Evolutionary conservation across 2,113 vertebrate genomes (phyloP).

Genomic region (Entosphenus tridentatus): DNA sequence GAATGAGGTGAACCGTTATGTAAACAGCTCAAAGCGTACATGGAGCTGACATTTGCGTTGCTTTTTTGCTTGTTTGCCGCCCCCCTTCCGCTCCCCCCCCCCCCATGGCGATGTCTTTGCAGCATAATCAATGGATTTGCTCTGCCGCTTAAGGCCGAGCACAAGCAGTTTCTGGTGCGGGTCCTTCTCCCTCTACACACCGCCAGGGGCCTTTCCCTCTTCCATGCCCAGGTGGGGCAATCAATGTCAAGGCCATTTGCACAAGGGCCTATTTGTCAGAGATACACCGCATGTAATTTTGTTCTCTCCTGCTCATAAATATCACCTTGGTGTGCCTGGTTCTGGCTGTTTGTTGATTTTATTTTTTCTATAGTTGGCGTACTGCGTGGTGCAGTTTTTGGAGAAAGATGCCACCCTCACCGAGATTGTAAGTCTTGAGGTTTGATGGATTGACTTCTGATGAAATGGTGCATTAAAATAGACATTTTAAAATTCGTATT

Average conservation of each 20-base stretch:
- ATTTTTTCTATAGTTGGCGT: constrained; percentile 50
- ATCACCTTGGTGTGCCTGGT: background rate
- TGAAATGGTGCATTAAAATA: background rate
- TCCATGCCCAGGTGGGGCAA: constrained; percentile 72
- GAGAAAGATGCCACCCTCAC: constrained; percentile 91
- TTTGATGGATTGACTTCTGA: background rate
- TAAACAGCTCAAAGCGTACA: no score
- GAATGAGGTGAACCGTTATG: no score
- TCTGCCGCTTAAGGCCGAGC: constrained; percentile 85
- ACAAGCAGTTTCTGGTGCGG: constrained; percentile 98
- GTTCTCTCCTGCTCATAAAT: background rate
- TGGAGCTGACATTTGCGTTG: no score
- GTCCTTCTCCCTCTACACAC: constrained; percentile 95
- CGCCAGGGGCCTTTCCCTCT: constrained; percentile 67
- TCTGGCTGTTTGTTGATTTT: constrained; percentile 13
- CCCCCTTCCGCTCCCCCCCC: no score
- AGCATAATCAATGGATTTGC: constrained; percentile 99
- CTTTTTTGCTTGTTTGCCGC: no score
- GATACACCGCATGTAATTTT: background rate
- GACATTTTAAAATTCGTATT: background rate
- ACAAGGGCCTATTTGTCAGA: no score
- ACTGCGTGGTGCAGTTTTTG: constrained; percentile 95
- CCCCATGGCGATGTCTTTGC: constrained; percentile 11
- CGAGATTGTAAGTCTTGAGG: constrained; percentile 54
- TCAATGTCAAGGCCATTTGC: no score